Evolutionary conservation across 2,888 invertebrate genomes (phyloP).

Genomic region (Crioceris asparagi): DNA sequence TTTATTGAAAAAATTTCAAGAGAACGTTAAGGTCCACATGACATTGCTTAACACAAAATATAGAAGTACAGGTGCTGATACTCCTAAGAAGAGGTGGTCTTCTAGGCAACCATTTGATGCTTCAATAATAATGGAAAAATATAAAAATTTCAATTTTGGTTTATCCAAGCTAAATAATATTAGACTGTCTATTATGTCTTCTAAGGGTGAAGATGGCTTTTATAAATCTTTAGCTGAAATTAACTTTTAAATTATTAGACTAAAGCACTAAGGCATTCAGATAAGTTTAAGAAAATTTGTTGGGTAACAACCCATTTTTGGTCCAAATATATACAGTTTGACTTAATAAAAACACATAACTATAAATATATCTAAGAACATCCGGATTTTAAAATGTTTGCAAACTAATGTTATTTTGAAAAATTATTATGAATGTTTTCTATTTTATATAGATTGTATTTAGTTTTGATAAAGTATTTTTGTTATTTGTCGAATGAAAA

Average conservation of each 20-base stretch:
- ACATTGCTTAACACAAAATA: conserved; percentile 47
- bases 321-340: too few species aligned
- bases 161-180: conserved; percentile 50
- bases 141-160: conserved; percentile 63
- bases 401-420: too few species aligned
- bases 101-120: conserved; percentile 50
- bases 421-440: too few species aligned
- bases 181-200: conserved; percentile 55
- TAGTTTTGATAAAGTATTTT: too few species aligned
- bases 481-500: too few species aligned
- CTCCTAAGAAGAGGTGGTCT: conserved; percentile 22
- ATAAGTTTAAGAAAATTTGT: too few species aligned
- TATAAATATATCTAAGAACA: too few species aligned
- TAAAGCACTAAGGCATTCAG: neutral
- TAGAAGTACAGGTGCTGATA: conserved; percentile 15
- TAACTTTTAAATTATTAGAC: neutral
- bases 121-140: conserved; percentile 51
- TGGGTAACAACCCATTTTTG: too few species aligned
- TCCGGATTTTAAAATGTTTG: too few species aligned
- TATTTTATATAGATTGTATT: too few species aligned
- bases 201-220: conserved; percentile 48
- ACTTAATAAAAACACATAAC: too few species aligned
- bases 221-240: conserved; percentile 35
- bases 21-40: conserved; percentile 71
- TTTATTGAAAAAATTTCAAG: conserved; percentile 41